These are phyloP conservation scores for Conus ventricosus DNA, from an alignment of 1,140 invertebrate genomes.

Conservation along the genomic window DNA sequence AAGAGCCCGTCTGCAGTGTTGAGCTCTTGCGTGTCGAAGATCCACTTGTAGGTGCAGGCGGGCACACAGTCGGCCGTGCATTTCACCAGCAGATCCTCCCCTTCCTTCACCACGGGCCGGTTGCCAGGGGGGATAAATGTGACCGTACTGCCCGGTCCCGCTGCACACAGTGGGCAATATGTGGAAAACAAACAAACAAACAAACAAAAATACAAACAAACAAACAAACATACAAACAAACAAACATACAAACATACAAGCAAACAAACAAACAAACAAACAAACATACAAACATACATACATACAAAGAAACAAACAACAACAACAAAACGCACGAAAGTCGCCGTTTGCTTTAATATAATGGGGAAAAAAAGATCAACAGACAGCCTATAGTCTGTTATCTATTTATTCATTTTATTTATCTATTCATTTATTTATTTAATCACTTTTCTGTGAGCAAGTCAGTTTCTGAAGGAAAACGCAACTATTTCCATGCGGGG, in stretches of 20 bases:
- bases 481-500: neutral
- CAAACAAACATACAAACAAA: neutral
- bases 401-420: no score
- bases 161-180: neutral
- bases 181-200: neutral
- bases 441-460: no score
- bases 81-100: neutral
- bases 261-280: conserved; percentile 15
- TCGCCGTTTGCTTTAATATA: no score
- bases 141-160: conserved; percentile 24
- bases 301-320: neutral
- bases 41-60: conserved; percentile 23
- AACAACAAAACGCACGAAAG: no score
- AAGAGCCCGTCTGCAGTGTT: neutral
- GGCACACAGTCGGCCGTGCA: conserved; percentile 32
- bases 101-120: conserved; percentile 17
- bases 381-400: no score
- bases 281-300: neutral
- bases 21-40: conserved; percentile 1
- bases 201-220: neutral
- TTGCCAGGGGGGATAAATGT: conserved; percentile 23
- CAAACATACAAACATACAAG: neutral
- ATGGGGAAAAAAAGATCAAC: no score
- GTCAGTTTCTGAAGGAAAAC: no score
- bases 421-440: no score